Evolutionary conservation across 2,888 invertebrate species (phyloP), one percentile per base, ranked within the genome.

Genomic region (Eustalomyia histrio): DNA sequence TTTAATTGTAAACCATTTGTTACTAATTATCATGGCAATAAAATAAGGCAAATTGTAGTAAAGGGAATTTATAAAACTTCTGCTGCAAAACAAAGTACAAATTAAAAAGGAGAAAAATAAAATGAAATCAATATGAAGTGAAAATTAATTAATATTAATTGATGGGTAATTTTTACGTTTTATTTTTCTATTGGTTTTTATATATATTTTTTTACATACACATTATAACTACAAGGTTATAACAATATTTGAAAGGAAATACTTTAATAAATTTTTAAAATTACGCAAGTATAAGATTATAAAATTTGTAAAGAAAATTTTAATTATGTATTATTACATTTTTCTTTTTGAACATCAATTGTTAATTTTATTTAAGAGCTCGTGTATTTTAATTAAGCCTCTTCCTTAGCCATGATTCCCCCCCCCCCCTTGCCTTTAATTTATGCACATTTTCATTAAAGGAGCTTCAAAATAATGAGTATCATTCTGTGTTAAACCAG

Each of bases 1-100:
- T 63, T 61, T 60, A 47, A 43, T 64, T 39, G 67, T 67, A 64
- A 74, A 78, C 43, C 69, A 78, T 81, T 78, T 81, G 80, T 74
- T 81, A 65, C 69, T 81, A 74, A 81, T 81, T 81, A 78, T 78
- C 78, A 69, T 74, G 72, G 68, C 72, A 80, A 80, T 80, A 76
- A 76, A 68, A 75, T 61, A 55, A 58, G 39, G 68, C 63, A 80
- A 78, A 75, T 71, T 78, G 71, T 43, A 61, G 61, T 57, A 52
- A 71, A 61, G 78, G 78, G 74, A 81, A 75, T 81, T 74, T 65
- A 61, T 60, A 67, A 65, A 47, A 6, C 9, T 76, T 76, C 35
- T 76, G 57, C 24, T 69, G n/a, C 68, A 69, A 57, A 63, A 50
- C 24, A 14, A 63, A 29, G 7, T 29, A 29, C 5, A 29, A 29